Evolutionary conservation across 2,888 invertebrate species (phyloP).

Genomic region (Noctua janthina): DNA sequence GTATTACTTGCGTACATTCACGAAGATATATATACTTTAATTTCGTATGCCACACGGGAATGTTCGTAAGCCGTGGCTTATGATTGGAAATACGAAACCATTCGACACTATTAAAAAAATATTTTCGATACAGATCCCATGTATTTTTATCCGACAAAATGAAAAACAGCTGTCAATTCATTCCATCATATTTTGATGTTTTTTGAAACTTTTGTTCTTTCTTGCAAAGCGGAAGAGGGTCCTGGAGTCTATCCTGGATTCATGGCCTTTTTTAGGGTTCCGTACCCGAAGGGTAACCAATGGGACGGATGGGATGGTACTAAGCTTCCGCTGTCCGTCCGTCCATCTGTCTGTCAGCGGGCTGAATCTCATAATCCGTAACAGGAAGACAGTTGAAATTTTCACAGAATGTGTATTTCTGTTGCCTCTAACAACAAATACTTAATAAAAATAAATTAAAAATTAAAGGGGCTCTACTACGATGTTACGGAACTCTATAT

Average conservation of each 20-base stretch:
- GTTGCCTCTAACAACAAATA: too few relatives aligned
- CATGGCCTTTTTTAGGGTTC: not conserved
- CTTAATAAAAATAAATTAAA: too few relatives aligned
- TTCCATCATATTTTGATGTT: not conserved
- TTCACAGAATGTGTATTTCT: too few relatives aligned
- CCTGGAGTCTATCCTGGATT: not conserved
- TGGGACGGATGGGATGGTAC: too few relatives aligned
- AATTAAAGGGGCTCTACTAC: too few relatives aligned
- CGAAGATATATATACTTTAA: conserved; percentile 22
- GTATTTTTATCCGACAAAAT: not conserved
- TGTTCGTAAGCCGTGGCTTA: conserved; percentile 15
- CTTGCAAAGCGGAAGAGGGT: not conserved
- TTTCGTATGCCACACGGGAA: conserved; percentile 20
- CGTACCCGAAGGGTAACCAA: too few relatives aligned
- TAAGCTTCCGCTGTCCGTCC: too few relatives aligned
- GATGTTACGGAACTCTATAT: too few relatives aligned
- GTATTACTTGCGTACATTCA: not conserved
- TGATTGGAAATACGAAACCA: not conserved
- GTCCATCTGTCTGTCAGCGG: too few relatives aligned
- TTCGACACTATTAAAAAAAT: not conserved
- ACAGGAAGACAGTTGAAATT: too few relatives aligned
- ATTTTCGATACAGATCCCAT: not conserved
- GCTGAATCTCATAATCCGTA: too few relatives aligned
- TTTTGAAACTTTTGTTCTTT: not conserved
- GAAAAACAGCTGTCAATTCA: not conserved